A percentile compares a stretch with the other conserved stretches of the same genome.
Evolutionary conservation across 2,888 invertebrate species (phyloP).

Genomic region (Torymus aiolomorphi): DNA sequence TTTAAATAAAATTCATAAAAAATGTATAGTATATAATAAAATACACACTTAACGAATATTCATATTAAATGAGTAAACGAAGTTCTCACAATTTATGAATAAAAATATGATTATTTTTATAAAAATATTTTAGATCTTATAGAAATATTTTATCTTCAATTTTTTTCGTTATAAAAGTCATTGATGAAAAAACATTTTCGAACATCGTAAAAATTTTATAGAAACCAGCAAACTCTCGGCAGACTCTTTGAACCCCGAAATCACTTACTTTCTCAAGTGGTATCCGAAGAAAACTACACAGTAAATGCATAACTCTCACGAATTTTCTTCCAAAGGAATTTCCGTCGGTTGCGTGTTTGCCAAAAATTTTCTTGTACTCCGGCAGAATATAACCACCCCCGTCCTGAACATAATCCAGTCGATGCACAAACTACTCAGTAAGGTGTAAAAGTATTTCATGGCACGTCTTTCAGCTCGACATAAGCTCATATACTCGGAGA

Average conservation of each 20-base stretch:
- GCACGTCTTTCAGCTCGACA: slow-evolving; percentile 60
- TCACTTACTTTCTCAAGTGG: no score
- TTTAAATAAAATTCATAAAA: no score
- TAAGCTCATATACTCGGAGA: slow-evolving; percentile 60
- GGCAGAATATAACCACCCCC: background rate
- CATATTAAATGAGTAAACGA: no score
- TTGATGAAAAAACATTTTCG: slow-evolving; percentile 8
- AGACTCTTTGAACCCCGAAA: background rate
- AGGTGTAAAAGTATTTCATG: slow-evolving; percentile 69
- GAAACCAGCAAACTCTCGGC: background rate
- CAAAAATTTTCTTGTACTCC: slow-evolving; percentile 2
- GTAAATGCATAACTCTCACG: background rate
- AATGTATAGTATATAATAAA: no score
- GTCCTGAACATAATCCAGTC: background rate
- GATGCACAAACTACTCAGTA: slow-evolving; percentile 32
- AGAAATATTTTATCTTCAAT: background rate
- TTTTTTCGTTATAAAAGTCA: slow-evolving; percentile 29
- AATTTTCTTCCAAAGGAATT: slow-evolving; percentile 3
- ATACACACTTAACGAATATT: no score
- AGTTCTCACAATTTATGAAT: no score
- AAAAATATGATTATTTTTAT: no score
- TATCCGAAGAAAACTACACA: slow-evolving; percentile 3
- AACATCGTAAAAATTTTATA: slow-evolving; percentile 37
- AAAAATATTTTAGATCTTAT: no score
- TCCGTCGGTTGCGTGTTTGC: background rate